Base-by-base conservation (phyloP, 2,113 vertebrate species). In the Microtus ochrogaster region DNA sequence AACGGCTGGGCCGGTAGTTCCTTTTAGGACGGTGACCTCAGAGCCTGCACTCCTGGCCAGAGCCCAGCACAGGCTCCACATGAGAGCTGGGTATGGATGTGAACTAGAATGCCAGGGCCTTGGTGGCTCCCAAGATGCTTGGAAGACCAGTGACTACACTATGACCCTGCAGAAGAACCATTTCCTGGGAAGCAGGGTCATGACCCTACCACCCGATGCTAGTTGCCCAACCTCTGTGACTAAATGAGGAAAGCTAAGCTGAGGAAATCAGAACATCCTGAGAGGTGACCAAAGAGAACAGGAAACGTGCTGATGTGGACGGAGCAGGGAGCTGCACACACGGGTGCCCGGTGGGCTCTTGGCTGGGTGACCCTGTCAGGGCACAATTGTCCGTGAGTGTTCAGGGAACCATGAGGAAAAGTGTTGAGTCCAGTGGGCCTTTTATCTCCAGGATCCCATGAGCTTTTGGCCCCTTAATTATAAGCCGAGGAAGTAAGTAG, bases 221-320 rank as follows among this genome's bases (percentile, higher is more conserved):
- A 13, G 33, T 96, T 92, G 70, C 92, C 84, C 91, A 95, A 72
- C 61, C 77, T 84, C 79, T 44, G 7, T n/a, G 30, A 95, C 91
- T 95, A 36, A 94, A 92, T 61, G 81, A 78, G 90, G 88, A 93
- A 36, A 39, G 58, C 76, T 12, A 61, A 41, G 78, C 76, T 94
- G 96, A 95, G 74, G 92, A 97, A 97, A 95, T 91, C 55, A 84
- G 79, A 70, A 92, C 94, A 66, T 66, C 70, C 68, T 93, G 88
- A 85, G 72, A 70, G 87, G 39, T 1, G 68, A 83, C 14, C 49
- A 78, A 17, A 93, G 89, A 41, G n/a, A 19, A 93, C 73, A 94
- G 95, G 74, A 85, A 89, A 44, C 63, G 8, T 0, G 1, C n/a
- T 12, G 7, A 77, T 0, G 24, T 36, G 55, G 12, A 22, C 52